These are phyloP conservation scores for Petrosia ficiformis DNA, from an alignment of 37 sponge, comb jelly and placozoan genomes.

Conservation along the genomic window DNA sequence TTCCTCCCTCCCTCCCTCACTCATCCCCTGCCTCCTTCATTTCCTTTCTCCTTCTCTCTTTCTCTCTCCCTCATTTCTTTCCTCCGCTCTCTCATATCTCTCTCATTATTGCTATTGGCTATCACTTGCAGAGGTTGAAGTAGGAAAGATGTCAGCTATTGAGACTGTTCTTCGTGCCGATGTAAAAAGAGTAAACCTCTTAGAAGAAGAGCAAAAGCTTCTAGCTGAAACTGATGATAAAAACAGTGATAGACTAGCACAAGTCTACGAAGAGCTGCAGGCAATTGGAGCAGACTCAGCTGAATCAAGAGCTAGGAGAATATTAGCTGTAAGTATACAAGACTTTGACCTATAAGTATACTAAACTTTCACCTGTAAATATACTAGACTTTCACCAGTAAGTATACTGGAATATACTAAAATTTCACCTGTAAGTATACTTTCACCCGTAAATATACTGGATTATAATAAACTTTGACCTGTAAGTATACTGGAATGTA, in stretches of 20 bases:
- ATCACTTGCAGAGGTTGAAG: slow-evolving; percentile 80
- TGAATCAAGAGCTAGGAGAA: slow-evolving; percentile 89
- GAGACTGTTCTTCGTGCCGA: slow-evolving; percentile 90
- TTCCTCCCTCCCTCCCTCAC: no score
- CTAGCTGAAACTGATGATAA: slow-evolving; percentile 68
- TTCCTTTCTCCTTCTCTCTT: no score
- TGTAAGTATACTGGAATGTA: no score
- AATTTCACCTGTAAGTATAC: no score
- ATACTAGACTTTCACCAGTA: not conserved
- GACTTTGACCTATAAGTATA: not conserved
- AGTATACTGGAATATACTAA: no score
- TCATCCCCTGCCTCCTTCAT: no score
- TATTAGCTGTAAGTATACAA: slow-evolving; percentile 67
- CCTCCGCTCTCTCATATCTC: no score
- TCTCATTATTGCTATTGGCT: no score
- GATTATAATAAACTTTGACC: no score
- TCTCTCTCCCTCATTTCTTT: no score
- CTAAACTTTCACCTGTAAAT: no score
- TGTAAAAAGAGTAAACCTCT: slow-evolving; percentile 64
- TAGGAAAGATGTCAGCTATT: slow-evolving; percentile 85
- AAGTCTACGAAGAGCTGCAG: slow-evolving; percentile 82
- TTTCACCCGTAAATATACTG: no score
- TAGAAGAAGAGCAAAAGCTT: slow-evolving; percentile 71
- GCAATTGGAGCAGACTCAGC: slow-evolving; percentile 95
- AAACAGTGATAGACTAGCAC: slow-evolving; percentile 39